Base-by-base conservation (phyloP, 2,797 vertebrate species). In the Rhynchonycteris naso region DNA sequence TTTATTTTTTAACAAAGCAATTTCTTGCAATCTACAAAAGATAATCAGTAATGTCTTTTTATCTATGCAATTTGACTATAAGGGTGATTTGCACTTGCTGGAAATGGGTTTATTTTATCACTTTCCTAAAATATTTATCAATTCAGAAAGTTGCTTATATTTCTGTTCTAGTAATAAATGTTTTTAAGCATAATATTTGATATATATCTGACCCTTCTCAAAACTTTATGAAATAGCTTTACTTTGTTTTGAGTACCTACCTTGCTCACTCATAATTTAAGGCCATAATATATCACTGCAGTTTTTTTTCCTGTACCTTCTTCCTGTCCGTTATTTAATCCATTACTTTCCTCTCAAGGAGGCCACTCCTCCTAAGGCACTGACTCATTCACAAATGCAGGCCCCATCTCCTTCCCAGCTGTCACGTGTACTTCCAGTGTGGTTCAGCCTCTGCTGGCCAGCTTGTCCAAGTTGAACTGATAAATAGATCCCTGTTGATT, bases 1-100 rank as follows among this genome's bases (percentile, higher is more conserved):
- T 88, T 97, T 88, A 94, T 78, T 87, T 95, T 52, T 86, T 76
- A 91, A 95, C 69, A 96, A 89, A 95, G 75, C 95, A 96, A 85
- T 69, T 95, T 91, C 94, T 96, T 96, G 83, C 74, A 94, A 90
- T 95, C 93, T 97, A 97, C 90, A 94, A 97, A 90, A 95, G 97
- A 82, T 98, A 97, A 98, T 97, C 97, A 97, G 94, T 96, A 97
- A 78, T 79, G 97, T 96, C 95, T 97, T 91, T 95, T 97, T 97
- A 97, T 95, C 96, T 97, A 97, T 95, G 84, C 71, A 43, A 30
- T 72, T 52, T 94, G 33, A 76, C 56, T 11, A 71, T 24, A 50
- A 92, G 16, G 58, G 54, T 92, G 63, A 88, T 93, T 88, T 94
- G 82, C 35, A 74, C 50, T 96, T 81, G 5, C 35, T 28, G 15